These are phyloP conservation scores for Plebejus anna DNA, from an alignment of 2,888 invertebrate species.

Conservation along the genomic window DNA sequence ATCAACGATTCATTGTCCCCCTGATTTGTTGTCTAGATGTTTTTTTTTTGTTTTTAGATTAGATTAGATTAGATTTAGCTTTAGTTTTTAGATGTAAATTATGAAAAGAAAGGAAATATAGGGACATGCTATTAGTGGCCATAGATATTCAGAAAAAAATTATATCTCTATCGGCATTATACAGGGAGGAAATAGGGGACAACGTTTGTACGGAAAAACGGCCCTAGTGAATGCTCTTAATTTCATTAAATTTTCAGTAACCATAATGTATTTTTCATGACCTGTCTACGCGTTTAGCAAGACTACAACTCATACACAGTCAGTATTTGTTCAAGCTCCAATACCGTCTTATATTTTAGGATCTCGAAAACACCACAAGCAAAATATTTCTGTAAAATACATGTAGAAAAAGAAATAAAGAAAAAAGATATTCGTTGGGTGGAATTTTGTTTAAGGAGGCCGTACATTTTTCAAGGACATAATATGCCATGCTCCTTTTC, in stretches of 20 bases:
- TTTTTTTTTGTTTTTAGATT: too few relatives aligned
- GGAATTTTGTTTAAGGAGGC: not conserved
- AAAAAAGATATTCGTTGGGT: not conserved
- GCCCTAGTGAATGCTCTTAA: not conserved
- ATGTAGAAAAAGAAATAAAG: not conserved
- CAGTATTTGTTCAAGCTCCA: slow-evolving; percentile 4
- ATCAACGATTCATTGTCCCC: too few relatives aligned
- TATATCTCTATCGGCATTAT: too few relatives aligned
- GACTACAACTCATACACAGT: not conserved
- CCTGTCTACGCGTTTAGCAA: not conserved
- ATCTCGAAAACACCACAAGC: slow-evolving; percentile 11
- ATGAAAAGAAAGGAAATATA: too few relatives aligned
- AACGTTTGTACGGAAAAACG: too few relatives aligned
- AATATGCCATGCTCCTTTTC: not conserved
- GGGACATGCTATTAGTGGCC: too few relatives aligned
- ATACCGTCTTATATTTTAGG: slow-evolving; percentile 10
- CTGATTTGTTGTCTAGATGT: too few relatives aligned
- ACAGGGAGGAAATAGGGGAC: too few relatives aligned
- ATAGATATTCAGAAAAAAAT: too few relatives aligned
- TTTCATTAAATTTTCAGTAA: not conserved
- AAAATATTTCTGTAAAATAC: not conserved
- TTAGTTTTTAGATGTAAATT: too few relatives aligned
- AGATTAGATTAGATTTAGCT: too few relatives aligned
- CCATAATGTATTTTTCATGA: not conserved
- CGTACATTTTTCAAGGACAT: not conserved